Base-by-base conservation (phyloP, 2,113 vertebrate genomes). In the Argyrosomus japonicus region DNA sequence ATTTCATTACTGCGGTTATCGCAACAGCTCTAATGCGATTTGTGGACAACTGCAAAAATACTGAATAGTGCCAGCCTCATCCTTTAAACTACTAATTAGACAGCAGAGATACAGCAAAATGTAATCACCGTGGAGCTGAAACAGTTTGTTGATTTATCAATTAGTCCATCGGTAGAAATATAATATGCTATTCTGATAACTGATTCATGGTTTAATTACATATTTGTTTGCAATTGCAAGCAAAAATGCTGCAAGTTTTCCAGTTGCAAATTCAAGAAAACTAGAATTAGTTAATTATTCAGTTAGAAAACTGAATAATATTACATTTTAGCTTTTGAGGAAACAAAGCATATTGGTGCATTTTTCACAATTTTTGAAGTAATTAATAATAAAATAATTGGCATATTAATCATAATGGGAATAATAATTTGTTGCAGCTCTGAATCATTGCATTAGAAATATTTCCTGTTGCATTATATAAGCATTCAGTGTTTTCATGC, bases 31-130 rank as follows among this genome's bases (percentile, higher is more conserved):
- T 40, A 40, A 53, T 21, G 19, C 9, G 5, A 9, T 79, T 27
- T 62, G 10, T 27, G 25, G n/a, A 48, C 51, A 53, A 13, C 21
- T 32, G 40, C 11, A 56, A 27, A 62, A 61, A 75, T 5, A 75
- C 2, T 4, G 27, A 32, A 61, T 19, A 72, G 73, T 19, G 6
- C n/a, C 15, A 25, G 11, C 29, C 1, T 68, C 36, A 58, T 68
- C 50, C 27, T 74, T 73, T 50, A 62, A 73, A 56, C 68, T 68
- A 48, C 32, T 68, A 36, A 23, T 77, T 68, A 71, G 27, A 32
- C 50, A 43, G 50, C 10, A 68, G 36, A 23, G 23, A 51, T 43
- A 68, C 45, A 64, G 14, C 50, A 64, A 64, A 70, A 56, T 29
- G 13, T 11, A 54, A 61, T 67, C 3, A 69, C 11, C 45, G 14